A percentile compares a stretch with the other conserved stretches of the same genome.
These are phyloP conservation scores for Oscheius myriophilus DNA, from an alignment of 2,888 invertebrate species.

Conservation along the genomic window DNA sequence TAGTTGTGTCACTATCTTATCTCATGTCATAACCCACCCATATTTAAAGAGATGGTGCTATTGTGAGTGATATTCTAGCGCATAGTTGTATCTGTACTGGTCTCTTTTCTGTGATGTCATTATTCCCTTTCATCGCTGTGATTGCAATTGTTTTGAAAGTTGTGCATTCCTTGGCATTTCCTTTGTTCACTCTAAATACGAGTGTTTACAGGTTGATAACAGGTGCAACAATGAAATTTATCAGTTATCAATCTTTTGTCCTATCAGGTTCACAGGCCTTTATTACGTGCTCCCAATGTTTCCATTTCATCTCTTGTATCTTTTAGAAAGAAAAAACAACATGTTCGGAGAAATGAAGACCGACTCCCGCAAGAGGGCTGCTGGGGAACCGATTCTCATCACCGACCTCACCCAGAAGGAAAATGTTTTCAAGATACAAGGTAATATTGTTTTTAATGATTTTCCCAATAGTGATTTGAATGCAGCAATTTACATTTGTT, in stretches of 20 bases:
- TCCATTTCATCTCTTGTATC: conserved; percentile 15
- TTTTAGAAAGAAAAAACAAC: too few species aligned
- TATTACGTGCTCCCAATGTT: background rate
- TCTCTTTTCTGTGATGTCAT: too few species aligned
- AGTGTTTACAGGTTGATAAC: conserved; percentile 16
- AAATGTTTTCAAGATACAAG: conserved; percentile 18
- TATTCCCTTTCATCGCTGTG: background rate
- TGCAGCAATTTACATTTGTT: background rate
- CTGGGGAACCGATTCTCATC: conserved; percentile 36
- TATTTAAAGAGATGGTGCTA: too few species aligned
- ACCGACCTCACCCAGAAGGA: conserved; percentile 28
- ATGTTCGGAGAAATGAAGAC: conserved; percentile 48
- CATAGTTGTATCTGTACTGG: too few species aligned
- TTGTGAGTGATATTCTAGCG: too few species aligned
- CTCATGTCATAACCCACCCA: too few species aligned
- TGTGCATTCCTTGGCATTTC: background rate
- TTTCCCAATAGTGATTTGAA: background rate
- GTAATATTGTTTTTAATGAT: conserved; percentile 4
- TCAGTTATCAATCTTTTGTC: conserved; percentile 10
- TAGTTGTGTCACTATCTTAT: too few species aligned
- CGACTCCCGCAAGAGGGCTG: conserved; percentile 40
- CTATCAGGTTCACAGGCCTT: conserved; percentile 6
- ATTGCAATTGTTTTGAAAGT: conserved; percentile 6
- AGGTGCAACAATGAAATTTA: conserved; percentile 27
- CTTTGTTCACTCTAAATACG: conserved; percentile 14